phyloP scores from a whole-genome alignment of 2,888 invertebrate species.

The Rhamphomyia laevipes region DNA sequence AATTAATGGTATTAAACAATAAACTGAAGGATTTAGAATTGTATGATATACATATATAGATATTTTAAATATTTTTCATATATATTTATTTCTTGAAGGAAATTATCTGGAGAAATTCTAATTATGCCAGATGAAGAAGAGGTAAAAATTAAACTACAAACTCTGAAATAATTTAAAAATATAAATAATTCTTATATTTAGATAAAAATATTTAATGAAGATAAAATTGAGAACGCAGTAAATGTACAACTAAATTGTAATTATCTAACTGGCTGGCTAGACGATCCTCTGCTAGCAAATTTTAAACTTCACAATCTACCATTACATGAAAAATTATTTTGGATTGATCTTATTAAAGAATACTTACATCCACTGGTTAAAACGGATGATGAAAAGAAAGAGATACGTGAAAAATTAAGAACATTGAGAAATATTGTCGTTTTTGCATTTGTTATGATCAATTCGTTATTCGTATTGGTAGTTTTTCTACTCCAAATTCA shows the following conservation, averaged over 20 bases:
- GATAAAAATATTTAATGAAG: slow-evolving; percentile 9
- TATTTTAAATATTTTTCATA: not conserved
- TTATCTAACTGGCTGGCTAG: slow-evolving; percentile 46
- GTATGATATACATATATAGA: slow-evolving; percentile 18
- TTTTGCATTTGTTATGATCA: slow-evolving; percentile 62
- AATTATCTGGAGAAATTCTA: slow-evolving; percentile 11
- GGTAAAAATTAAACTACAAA: too few species aligned
- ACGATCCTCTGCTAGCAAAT: slow-evolving; percentile 51
- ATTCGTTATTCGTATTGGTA: slow-evolving; percentile 62
- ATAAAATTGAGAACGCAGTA: not conserved
- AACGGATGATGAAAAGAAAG: slow-evolving; percentile 46
- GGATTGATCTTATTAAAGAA: slow-evolving; percentile 61
- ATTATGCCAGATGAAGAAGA: slow-evolving; percentile 3
- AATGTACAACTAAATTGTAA: not conserved
- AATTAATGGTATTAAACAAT: slow-evolving; percentile 36
- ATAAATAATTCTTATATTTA: not conserved
- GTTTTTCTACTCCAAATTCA: slow-evolving; percentile 62
- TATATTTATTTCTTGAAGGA: slow-evolving; percentile 6
- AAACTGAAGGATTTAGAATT: slow-evolving; percentile 39
- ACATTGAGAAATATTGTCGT: slow-evolving; percentile 52
- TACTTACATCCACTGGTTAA: slow-evolving; percentile 64
- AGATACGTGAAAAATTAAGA: slow-evolving; percentile 30
- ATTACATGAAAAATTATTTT: slow-evolving; percentile 58
- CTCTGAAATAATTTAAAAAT: too few species aligned
- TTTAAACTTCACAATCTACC: slow-evolving; percentile 55